phyloP scores from a whole-genome alignment of 2,888 invertebrate species.

The Muschampia plurimacula region DNA sequence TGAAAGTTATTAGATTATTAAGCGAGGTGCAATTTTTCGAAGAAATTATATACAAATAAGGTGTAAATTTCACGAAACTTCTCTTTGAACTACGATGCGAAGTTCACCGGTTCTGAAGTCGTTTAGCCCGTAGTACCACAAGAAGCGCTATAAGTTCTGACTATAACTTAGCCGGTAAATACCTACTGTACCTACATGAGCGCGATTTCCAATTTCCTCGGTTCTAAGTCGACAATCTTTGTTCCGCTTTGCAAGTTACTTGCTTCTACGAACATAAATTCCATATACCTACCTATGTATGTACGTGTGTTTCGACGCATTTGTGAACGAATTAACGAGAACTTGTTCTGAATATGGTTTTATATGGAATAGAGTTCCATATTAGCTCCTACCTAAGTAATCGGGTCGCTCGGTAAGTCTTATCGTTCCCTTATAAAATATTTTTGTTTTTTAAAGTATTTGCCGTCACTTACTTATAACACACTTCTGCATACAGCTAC shows the following conservation, averaged over 20 bases:
- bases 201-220: conserved; percentile 12
- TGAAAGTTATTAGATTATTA: no score
- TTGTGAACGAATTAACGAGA: neutral
- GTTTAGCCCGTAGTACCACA: neutral
- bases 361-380: no score
- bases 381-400: no score
- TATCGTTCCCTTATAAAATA: no score
- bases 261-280: neutral
- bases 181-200: neutral
- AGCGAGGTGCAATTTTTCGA: no score
- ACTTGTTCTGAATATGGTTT: no score
- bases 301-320: neutral
- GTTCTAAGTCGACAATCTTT: conserved; percentile 12
- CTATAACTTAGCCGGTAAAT: conserved; percentile 9
- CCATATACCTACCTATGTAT: neutral
- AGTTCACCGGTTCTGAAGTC: neutral
- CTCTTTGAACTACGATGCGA: neutral
- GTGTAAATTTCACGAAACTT: no score
- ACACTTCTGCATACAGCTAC: no score
- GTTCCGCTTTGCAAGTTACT: conserved; percentile 6
- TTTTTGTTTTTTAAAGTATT: no score
- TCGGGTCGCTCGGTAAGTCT: no score
- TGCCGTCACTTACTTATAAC: no score
- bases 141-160: neutral
- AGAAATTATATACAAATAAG: no score